A percentile compares a stretch with the other conserved stretches of the same genome.
phyloP scores from a whole-genome alignment of 2,888 invertebrate species.

The Perizoma flavofasciatum region DNA sequence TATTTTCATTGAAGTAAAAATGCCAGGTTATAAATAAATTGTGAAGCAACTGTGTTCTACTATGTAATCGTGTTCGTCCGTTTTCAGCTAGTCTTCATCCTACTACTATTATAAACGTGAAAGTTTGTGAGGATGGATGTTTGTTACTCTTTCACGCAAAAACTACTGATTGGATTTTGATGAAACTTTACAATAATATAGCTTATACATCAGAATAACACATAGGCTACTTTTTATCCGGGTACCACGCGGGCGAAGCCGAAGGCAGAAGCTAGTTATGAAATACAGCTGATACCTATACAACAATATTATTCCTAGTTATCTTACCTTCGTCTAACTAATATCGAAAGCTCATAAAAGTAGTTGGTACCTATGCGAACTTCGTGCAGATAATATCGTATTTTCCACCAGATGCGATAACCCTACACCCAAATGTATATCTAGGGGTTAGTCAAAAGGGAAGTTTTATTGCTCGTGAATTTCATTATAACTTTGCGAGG shows the following conservation, averaged over 20 bases:
- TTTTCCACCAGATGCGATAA: slow-evolving; percentile 43
- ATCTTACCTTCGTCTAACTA: slow-evolving; percentile 3
- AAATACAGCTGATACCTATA: neutral
- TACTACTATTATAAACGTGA: too few relatives aligned
- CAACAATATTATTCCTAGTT: slow-evolving; percentile 5
- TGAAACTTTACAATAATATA: too few relatives aligned
- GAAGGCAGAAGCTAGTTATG: too few relatives aligned
- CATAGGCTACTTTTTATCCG: too few relatives aligned
- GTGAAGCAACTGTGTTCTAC: neutral
- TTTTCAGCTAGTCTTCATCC: too few relatives aligned
- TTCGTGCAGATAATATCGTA: slow-evolving; percentile 11
- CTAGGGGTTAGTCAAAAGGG: slow-evolving; percentile 79
- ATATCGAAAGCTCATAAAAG: slow-evolving; percentile 20
- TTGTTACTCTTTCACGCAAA: too few relatives aligned
- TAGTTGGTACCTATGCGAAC: slow-evolving; percentile 18
- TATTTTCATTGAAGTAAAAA: neutral
- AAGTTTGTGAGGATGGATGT: too few relatives aligned
- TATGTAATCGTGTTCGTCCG: neutral
- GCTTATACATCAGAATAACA: too few relatives aligned
- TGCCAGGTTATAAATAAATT: neutral
- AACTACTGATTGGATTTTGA: too few relatives aligned
- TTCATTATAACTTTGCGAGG: slow-evolving; percentile 81
- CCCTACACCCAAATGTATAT: slow-evolving; percentile 73
- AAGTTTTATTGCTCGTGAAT: slow-evolving; percentile 83
- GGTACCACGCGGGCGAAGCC: too few relatives aligned